Base-by-base conservation (phyloP, 2,113 vertebrate species). In the Odobenus rosmarus region DNA sequence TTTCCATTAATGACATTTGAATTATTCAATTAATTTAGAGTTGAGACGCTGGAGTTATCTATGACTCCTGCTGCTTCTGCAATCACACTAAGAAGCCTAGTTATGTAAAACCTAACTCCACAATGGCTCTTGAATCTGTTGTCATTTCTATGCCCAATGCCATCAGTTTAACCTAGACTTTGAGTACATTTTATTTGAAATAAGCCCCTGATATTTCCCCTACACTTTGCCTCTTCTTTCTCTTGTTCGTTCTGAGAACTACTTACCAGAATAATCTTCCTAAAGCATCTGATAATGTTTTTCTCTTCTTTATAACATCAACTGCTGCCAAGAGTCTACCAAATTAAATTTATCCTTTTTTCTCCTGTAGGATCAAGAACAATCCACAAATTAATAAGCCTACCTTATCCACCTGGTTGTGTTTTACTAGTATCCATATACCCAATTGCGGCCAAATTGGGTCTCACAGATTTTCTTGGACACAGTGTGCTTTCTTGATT, bases 141-240 rank as follows among this genome's bases (percentile, higher is more conserved):
- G 15, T 81, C 28, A 51, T 55, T 96, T 85, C 13, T 39, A 49
- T 79, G 46, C 28, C 14, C 21, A 42, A 4, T 14, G 23, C 33
- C 18, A 62, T 83, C 55, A 64, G 39, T 84, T 95, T 90, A 93
- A 69, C 36, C 97, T 28, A 84, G 57, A 62, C 46, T 76, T 81
- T 92, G 82, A 77, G 92, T 67, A 83, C 72, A 92, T 80, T 97
- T 97, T 97, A 39, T 77, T 92, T 95, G 82, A 97, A 94, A 95
- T 91, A 96, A 74, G 14, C 77, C 93, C 77, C 31, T 67, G 28
- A 59, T 96, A 24, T 96, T 96, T 94, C 42, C 82, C 14, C 15
- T 86, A 69, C 81, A 57, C 93, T 67, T 74, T 84, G 36, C 53
- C 23, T 97, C 76, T 67, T 61, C 57, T 67, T 95, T 93, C 59